Conservation (phyloP, 2,888 invertebrate species). For the Campoplex capitator region DNA sequence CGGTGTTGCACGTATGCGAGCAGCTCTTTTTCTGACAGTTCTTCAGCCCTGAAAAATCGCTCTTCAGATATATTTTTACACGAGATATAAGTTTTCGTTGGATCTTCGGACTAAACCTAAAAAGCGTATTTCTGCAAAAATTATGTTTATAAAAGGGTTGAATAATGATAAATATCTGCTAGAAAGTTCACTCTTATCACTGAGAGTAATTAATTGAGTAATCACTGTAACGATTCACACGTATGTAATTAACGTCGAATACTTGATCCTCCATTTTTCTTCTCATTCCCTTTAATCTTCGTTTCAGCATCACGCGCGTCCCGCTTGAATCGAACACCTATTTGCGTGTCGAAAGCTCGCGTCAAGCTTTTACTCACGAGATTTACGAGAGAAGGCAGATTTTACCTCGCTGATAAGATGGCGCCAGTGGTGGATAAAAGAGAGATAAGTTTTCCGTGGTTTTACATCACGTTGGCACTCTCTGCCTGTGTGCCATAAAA, state of each 20-base stretch:
- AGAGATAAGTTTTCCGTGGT: constrained; percentile 56
- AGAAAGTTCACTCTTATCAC: neutral
- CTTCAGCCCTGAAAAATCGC: too few relatives aligned
- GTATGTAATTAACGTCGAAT: neutral
- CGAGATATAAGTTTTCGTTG: too few relatives aligned
- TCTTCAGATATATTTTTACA: too few relatives aligned
- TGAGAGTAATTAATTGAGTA: neutral
- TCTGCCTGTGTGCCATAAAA: constrained; percentile 4
- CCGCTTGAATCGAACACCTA: constrained; percentile 23
- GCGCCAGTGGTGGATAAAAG: constrained; percentile 47
- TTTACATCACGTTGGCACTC: constrained; percentile 14
- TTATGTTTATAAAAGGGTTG: neutral
- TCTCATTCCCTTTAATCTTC: neutral
- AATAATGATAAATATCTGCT: neutral
- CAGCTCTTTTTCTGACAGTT: too few relatives aligned
- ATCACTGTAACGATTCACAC: too few relatives aligned
- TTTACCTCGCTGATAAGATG: constrained; percentile 53
- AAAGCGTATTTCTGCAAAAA: too few relatives aligned
- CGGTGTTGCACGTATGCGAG: too few relatives aligned
- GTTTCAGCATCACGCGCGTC: neutral
- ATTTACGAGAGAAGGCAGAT: constrained; percentile 57
- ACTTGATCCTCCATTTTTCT: neutral
- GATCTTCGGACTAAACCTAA: too few relatives aligned
- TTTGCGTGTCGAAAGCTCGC: constrained; percentile 40
- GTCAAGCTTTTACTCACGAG: constrained; percentile 34